phyloP scores from a whole-genome alignment of 2,888 invertebrate species.

The Leucoptera coffeella region DNA sequence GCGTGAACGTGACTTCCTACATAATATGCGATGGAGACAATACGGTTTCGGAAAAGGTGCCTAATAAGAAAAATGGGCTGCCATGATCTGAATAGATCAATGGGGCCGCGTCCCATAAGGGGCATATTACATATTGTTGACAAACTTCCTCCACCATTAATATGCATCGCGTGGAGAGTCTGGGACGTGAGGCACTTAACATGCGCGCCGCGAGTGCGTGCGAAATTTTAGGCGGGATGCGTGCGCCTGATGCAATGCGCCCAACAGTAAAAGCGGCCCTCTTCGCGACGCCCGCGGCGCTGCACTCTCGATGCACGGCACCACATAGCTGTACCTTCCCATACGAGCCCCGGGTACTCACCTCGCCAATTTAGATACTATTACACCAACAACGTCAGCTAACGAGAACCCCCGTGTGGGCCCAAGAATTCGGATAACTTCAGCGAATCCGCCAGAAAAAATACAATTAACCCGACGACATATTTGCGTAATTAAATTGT shows the following conservation, averaged over 20 bases:
- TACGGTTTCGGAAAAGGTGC: no score
- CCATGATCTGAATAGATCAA: slow-evolving; percentile 31
- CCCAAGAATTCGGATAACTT: slow-evolving; percentile 30
- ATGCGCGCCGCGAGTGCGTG: slow-evolving; percentile 48
- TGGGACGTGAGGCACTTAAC: slow-evolving; percentile 35
- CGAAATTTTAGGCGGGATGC: slow-evolving; percentile 53
- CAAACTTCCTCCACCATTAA: slow-evolving; percentile 49
- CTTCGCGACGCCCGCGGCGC: slow-evolving; percentile 13
- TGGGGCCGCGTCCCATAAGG: slow-evolving; percentile 30
- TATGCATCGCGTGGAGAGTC: slow-evolving; percentile 47
- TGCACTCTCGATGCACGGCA: no score
- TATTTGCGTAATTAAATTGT: slow-evolving; percentile 46
- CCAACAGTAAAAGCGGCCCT: slow-evolving; percentile 33
- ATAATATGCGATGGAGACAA: neutral
- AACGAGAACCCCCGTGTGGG: slow-evolving; percentile 44
- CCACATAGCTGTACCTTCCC: no score
- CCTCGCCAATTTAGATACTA: slow-evolving; percentile 51
- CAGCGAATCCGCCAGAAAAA: slow-evolving; percentile 28
- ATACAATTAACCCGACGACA: slow-evolving; percentile 27
- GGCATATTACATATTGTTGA: slow-evolving; percentile 52
- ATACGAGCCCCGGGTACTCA: slow-evolving; percentile 47
- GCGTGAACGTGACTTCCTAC: neutral
- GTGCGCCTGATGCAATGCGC: slow-evolving; percentile 29
- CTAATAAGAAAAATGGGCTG: no score
- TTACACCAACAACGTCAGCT: slow-evolving; percentile 51